Conservation (phyloP, 2,888 invertebrate species). For the Drosophila mulleri region DNA sequence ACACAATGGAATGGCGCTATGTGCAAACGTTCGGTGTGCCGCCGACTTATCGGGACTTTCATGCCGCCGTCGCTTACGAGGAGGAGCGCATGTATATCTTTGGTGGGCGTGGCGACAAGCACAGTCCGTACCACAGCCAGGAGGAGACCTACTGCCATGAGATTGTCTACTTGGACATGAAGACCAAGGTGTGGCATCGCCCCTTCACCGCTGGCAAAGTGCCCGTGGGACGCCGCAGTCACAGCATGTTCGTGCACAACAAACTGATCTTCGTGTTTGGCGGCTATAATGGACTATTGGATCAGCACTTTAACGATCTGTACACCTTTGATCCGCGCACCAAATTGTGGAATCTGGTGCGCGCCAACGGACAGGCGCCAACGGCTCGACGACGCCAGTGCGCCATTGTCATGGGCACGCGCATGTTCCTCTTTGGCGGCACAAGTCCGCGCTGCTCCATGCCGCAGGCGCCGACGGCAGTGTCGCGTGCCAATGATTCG, state of each 20-base stretch:
- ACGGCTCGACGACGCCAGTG: constrained; percentile 91
- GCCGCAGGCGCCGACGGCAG: neutral
- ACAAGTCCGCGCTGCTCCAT: constrained; percentile 88
- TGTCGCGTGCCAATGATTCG: constrained; percentile 19
- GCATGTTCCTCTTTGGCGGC: constrained; percentile 95
- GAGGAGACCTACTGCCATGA: constrained; percentile 92
- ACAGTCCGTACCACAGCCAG: constrained; percentile 88
- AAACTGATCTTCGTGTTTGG: constrained; percentile 94
- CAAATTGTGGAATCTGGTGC: constrained; percentile 88
- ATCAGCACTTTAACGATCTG: constrained; percentile 93
- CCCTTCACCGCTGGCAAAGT: constrained; percentile 87
- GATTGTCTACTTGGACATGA: constrained; percentile 91
- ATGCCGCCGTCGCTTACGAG: constrained; percentile 91
- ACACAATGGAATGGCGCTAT: constrained; percentile 90
- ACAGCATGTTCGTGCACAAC: constrained; percentile 94
- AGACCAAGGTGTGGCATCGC: constrained; percentile 89
- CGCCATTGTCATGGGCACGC: constrained; percentile 90
- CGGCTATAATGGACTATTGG: constrained; percentile 92
- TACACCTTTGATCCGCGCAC: constrained; percentile 89
- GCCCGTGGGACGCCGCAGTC: constrained; percentile 94
- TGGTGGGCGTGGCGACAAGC: constrained; percentile 93
- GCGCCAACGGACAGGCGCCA: constrained; percentile 87
- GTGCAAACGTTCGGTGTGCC: constrained; percentile 88
- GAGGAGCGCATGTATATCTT: constrained; percentile 94
- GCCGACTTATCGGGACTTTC: constrained; percentile 93